Conservation (phyloP, 2,888 invertebrate species). For the Halictus ligatus region DNA sequence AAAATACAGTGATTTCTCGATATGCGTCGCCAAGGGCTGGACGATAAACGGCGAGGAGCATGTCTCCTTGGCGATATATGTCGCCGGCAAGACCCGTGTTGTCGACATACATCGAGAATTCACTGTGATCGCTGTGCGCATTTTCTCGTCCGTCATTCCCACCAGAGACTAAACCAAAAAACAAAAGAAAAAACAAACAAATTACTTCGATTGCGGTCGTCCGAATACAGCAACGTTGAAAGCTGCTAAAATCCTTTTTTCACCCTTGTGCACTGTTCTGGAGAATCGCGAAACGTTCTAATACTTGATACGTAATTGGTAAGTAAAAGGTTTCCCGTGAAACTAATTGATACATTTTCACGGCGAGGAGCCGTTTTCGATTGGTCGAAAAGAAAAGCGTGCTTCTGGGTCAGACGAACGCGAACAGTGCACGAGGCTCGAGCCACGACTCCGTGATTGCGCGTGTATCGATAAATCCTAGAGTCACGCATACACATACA, state of each 20-base stretch:
- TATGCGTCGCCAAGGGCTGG: too few relatives aligned
- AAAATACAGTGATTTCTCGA: not conserved
- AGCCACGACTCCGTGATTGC: conserved; percentile 53
- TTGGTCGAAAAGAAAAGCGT: not conserved
- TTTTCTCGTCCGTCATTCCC: not conserved
- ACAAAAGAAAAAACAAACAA: not conserved
- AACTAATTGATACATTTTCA: not conserved
- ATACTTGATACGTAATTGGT: not conserved
- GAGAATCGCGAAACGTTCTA: not conserved
- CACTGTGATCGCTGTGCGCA: not conserved
- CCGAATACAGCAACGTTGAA: not conserved
- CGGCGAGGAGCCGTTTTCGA: too few relatives aligned
- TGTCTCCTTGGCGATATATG: too few relatives aligned
- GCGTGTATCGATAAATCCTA: conserved; percentile 58
- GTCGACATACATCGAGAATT: too few relatives aligned
- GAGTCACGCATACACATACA: conserved; percentile 50
- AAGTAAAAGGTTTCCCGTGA: not conserved
- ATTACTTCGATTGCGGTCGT: not conserved
- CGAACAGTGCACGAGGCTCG: conserved; percentile 17
- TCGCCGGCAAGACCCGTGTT: too few relatives aligned
- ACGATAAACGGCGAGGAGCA: too few relatives aligned
- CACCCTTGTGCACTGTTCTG: not conserved
- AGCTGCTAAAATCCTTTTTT: conserved; percentile 19
- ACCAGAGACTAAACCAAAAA: not conserved
- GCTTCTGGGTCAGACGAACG: not conserved